Evolutionary conservation across 2,113 vertebrate genomes (phyloP).

Genomic region (Cololabis saira): DNA sequence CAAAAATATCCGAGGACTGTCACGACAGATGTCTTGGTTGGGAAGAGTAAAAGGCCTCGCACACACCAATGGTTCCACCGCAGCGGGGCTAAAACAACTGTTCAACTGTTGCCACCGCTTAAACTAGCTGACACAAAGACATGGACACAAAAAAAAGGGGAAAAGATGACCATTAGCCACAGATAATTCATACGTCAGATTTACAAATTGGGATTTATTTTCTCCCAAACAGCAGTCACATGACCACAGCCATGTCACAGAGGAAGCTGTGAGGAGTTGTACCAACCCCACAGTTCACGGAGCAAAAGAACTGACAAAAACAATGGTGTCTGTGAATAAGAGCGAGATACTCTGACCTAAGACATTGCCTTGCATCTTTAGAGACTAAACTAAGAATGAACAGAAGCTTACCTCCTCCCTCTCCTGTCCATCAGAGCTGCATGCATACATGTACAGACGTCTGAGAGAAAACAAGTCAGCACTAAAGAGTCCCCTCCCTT

Average conservation of each 20-base stretch:
- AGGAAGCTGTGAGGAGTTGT: no score
- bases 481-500: background rate
- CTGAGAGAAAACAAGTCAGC: background rate
- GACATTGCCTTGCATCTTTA: no score
- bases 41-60: conserved; percentile 6
- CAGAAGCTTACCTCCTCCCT: conserved; percentile 7
- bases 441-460: background rate
- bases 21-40: background rate
- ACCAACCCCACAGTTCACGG: no score
- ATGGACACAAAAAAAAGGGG: background rate
- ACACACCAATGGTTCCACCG: background rate
- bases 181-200: background rate
- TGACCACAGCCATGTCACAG: no score
- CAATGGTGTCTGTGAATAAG: no score
- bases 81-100: background rate
- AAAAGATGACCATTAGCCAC: background rate
- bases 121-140: conserved; percentile 30
- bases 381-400: no score
- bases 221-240: no score
- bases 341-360: no score
- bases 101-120: conserved; percentile 1
- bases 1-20: background rate
- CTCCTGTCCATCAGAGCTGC: background rate
- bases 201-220: no score
- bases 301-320: no score